Base-by-base conservation (phyloP, 2,113 vertebrate genomes). In the Solea senegalensis region DNA sequence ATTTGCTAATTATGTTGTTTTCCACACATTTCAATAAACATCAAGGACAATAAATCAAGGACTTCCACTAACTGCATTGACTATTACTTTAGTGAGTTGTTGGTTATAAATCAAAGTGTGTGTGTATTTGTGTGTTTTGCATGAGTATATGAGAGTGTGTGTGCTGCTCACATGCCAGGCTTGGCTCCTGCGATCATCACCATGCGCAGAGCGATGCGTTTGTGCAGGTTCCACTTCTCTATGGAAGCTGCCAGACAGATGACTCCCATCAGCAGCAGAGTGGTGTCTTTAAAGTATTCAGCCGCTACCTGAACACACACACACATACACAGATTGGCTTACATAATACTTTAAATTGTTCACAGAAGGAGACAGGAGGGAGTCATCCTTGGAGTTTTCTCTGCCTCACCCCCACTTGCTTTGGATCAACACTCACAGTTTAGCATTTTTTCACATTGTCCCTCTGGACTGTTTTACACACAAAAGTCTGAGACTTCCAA, bases 161-260 rank as follows among this genome's bases (percentile, higher is more conserved):
- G 9, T 46, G 48, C 3, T 12, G 43, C 97, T 94, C 69, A 99
- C 98, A 97, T 98, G 90, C 98, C 97, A 2, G 98, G 98, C 83
- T 98, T 98, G 78, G 98, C 97, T 65, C 98, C 98, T 0, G 98
- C 96, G 65, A 99, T 93, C 94, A 98, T 95, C 83, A 99, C 98
- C 97, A 99, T 98, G 40, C 97, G 95, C 72, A 99, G 92, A 3
- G 98, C 97, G 0, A 99, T 96, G 66, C 98, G 93, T 68, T 97
- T 98, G 88, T 99, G 98, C 11, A 99, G 93, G 76, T 96, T 98
- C 98, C 98, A 99, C 78, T 99, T 99, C 85, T 99, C 98, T 66
- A 99, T 98, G 2, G 98, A 96, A 3, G 98, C 96, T 0, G 98
- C 97, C 86, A 99, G 91, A 55, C 98, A 99, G 87, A 99, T 99